Conservation (phyloP, 2,888 invertebrate genomes). For the Drosophila neotestacea region DNA sequence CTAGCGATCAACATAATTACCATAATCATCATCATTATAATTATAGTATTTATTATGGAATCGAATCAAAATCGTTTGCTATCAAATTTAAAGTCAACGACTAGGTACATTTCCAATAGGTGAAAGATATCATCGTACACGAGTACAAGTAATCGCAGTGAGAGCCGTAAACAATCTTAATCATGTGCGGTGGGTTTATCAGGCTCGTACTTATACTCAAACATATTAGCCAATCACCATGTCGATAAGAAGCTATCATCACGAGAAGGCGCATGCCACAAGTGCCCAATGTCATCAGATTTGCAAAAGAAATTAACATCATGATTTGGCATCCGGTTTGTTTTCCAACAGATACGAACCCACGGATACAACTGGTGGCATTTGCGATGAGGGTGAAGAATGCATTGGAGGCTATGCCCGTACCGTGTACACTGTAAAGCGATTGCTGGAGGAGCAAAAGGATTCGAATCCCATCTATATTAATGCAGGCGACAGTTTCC, state of each 20-base stretch:
- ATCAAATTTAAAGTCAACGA: conserved; percentile 2
- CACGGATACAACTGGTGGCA: conserved; percentile 87
- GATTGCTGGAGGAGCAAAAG: conserved; percentile 85
- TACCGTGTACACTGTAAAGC: conserved; percentile 87
- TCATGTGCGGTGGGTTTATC: conserved; percentile 32
- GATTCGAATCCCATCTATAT: conserved; percentile 89
- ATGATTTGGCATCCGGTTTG: conserved; percentile 17
- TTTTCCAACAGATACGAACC: conserved; percentile 87
- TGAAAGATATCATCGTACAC: conserved; percentile 23
- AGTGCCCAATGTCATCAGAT: conserved; percentile 13
- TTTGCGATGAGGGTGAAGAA: conserved; percentile 86
- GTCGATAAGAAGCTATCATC: conserved; percentile 23
- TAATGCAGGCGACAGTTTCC: conserved; percentile 94
- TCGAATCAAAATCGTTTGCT: conserved; percentile 7
- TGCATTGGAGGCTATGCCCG: conserved; percentile 91
- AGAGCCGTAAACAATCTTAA: conserved; percentile 38
- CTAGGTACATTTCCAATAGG: conserved; percentile 1
- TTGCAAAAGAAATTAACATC: neutral
- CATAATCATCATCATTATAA: neutral
- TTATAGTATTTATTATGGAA: neutral
- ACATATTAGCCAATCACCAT: conserved; percentile 3
- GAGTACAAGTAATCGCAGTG: conserved; percentile 19
- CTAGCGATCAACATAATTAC: neutral
- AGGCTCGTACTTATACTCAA: conserved; percentile 11
- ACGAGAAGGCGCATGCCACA: conserved; percentile 21